Conservation (phyloP, 2,113 vertebrate genomes). For the Illadopsis cleaveri region DNA sequence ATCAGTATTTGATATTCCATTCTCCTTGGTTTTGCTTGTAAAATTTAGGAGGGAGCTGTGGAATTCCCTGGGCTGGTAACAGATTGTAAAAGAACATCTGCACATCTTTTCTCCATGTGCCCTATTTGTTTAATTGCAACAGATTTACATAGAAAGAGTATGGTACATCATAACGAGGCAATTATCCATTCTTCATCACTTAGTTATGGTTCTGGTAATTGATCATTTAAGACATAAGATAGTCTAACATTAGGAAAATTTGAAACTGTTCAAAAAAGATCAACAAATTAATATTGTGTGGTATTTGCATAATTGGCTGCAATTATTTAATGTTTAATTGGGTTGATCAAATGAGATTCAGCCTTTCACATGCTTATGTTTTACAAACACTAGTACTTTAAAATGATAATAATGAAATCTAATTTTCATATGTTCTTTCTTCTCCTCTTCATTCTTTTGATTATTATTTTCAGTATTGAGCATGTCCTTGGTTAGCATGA, state of each 20-base stretch:
- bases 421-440: slow-evolving; percentile 33
- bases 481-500: not conserved
- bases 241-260: slow-evolving; percentile 72
- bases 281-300: slow-evolving; percentile 79
- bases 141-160: slow-evolving; percentile 69
- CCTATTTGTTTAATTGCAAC: slow-evolving; percentile 74
- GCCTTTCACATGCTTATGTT: slow-evolving; percentile 65
- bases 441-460: slow-evolving; percentile 25
- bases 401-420: slow-evolving; percentile 60
- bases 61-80: slow-evolving; percentile 60
- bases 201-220: slow-evolving; percentile 74
- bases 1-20: not conserved
- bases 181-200: slow-evolving; percentile 76
- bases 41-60: slow-evolving; percentile 22
- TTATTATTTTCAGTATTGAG: slow-evolving; percentile 49
- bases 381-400: slow-evolving; percentile 67
- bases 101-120: slow-evolving; percentile 63
- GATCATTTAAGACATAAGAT: slow-evolving; percentile 72
- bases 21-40: not conserved
- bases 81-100: slow-evolving; percentile 74
- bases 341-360: slow-evolving; percentile 74
- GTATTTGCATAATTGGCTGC: slow-evolving; percentile 79
- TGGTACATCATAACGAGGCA: slow-evolving; percentile 71
- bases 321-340: slow-evolving; percentile 81
- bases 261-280: slow-evolving; percentile 72